Evolutionary conservation across 2,113 vertebrate genomes (phyloP), one percentile per base, ranked within the genome.

Genomic region (Silurus asotus): DNA sequence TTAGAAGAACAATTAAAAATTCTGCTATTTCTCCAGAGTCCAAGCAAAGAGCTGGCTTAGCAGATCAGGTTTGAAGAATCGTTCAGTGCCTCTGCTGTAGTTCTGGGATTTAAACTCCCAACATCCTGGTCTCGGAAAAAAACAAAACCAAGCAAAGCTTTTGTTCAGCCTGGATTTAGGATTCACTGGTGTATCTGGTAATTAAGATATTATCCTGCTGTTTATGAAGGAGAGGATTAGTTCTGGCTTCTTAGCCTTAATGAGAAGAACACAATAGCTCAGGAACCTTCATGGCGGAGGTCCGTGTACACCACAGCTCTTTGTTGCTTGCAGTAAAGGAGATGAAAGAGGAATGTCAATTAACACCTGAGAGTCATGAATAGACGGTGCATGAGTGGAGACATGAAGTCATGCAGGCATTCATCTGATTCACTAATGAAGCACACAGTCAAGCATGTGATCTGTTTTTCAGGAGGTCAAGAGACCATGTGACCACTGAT

Each of bases 91-190:
- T 76, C 72, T 53, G 3, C 53, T 51, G 15, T 56, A n/a, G 8
- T 80, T 48, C 78, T 80, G 56, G 53, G 15, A 61, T 45, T 80
- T 78, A 25, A 78, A 78, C 11, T 78, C 76, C 55, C 76, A 78
- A 58, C 76, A 53, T 58, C 76, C 6, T 1, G 14, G 6, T 78
- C 76, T 58, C 55, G 2, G 19, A n/a, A 53, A 75, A 75, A 37
- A 37, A 37, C 72, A 49, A 72, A 72, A 7, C 69, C 1, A 8
- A 72, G 45, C 45, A 13, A 10, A 53, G 9, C 25, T 45, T 55
- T 45, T 80, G 28, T 61, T 80, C 59, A 49, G 59, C 65, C 20
- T 51, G 45, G 37, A 81, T 4, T 8, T 11, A 25, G 59, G 45
- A 81, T n/a, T 25, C 20, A n/a, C 19, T 51, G 61, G 79, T 51